phyloP scores from a whole-genome alignment of 2,113 vertebrate species.

The Microtus montanus region DNA sequence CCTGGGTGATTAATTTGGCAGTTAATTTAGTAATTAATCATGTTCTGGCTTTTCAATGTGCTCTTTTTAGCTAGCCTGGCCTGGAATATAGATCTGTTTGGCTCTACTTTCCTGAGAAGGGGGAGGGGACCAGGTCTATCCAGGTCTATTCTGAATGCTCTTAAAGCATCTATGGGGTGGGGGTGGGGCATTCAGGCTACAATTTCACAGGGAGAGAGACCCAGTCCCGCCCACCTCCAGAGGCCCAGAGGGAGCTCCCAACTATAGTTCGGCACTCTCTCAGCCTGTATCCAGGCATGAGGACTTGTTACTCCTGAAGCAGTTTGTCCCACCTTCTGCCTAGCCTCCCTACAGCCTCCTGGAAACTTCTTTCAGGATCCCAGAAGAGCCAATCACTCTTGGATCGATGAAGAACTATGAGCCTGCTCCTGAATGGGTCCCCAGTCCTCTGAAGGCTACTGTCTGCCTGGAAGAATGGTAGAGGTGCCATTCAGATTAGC shows the following conservation, averaged over 20 bases:
- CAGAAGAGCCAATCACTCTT: background rate
- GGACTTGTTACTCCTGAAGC: background rate
- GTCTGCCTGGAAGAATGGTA: background rate
- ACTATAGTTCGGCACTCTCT: background rate
- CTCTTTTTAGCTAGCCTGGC: constrained; percentile 1
- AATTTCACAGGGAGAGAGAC: background rate
- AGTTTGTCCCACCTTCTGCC: rapidly evolving
- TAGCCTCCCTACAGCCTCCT: background rate
- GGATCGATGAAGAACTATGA: background rate
- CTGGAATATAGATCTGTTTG: constrained; percentile 49
- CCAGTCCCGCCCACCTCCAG: background rate
- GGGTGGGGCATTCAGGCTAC: background rate
- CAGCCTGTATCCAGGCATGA: background rate
- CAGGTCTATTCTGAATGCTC: background rate
- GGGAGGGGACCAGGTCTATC: background rate
- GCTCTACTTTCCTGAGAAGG: background rate
- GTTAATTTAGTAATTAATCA: constrained; percentile 71
- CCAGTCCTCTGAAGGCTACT: background rate
- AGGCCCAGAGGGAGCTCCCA: background rate
- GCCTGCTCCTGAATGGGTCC: background rate
- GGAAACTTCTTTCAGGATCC: background rate
- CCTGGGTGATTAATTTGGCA: constrained; percentile 64
- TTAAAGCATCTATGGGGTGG: too few relatives aligned
- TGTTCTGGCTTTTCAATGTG: background rate
- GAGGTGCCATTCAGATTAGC: background rate